Base-by-base conservation (phyloP, 2,797 vertebrate genomes). In the Oreonectes daqikongensis region DNA sequence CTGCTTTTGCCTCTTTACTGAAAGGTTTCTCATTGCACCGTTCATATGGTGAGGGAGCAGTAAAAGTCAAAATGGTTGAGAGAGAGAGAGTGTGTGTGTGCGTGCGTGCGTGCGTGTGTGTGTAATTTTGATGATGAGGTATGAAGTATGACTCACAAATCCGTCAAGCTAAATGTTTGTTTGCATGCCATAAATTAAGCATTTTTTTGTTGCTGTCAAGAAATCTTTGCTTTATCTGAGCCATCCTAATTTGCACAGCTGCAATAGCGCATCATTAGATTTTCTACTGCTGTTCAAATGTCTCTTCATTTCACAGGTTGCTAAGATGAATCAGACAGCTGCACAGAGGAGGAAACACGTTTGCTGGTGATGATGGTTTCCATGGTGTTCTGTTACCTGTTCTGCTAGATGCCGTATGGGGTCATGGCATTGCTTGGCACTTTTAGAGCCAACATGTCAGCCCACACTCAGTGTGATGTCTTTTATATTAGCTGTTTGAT, bases 1-100 rank as follows among this genome's bases (percentile, higher is more conserved):
- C 87, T 94, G 32, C 78, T 91, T 0, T 81, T 93, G 74, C 91
- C 93, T 0, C 91, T 93, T 77, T 93, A 85, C 87, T 93, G 90
- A 59, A 92, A 83, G 84, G 91, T 94, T 72, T 42, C 80, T 93
- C 69, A 72, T 91, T 70, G 69, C n/a, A n/a, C 84, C 57, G 67
- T 90, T 38, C 87, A 83, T 59, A 83, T 85, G 86, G 88, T 89
- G 59, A 89, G 86, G 7, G 46, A 63, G 38, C 32, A 57, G 17
- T 38, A 28, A 64, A 61, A 48, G 10, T n/a, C n/a, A n/a, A 32
- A 32, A 32, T 32, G 32, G 6, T 3, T 3, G 40, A 0, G 38
- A 38, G 40, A 14, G 12, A 14, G 40, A 64, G 42, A n/a, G n/a
- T n/a, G n/a, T n/a, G n/a, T n/a, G n/a, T n/a, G n/a, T n/a, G n/a